A percentile compares a stretch with the other conserved stretches of the same genome.
These are phyloP conservation scores for Pluvianellus socialis DNA, from an alignment of 2,113 vertebrate species.

Conservation along the genomic window DNA sequence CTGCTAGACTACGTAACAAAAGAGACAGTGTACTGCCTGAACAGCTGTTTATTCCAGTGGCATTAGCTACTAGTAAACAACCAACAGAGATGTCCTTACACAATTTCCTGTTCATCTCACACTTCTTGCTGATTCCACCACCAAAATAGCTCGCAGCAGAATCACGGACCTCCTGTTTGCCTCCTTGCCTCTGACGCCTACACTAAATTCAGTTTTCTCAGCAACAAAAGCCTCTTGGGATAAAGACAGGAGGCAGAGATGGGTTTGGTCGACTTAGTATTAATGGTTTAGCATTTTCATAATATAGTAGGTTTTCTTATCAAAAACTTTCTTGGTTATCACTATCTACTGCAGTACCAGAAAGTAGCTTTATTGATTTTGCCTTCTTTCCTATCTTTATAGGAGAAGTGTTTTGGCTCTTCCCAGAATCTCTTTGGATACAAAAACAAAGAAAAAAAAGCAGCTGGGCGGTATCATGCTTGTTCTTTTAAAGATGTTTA, in stretches of 20 bases:
- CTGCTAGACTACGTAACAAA: slow-evolving; percentile 55
- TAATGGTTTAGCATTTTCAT: background rate
- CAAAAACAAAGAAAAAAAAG: background rate
- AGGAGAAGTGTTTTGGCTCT: background rate
- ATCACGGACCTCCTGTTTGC: background rate
- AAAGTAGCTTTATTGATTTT: background rate
- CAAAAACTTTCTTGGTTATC: background rate
- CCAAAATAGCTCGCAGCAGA: background rate
- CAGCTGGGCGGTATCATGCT: background rate
- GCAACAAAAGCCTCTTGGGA: background rate
- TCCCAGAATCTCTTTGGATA: background rate
- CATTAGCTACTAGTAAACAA: slow-evolving; percentile 20
- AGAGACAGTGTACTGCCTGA: slow-evolving; percentile 39
- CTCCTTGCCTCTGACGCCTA: background rate
- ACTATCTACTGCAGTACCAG: background rate
- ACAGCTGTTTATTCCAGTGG: slow-evolving; percentile 54
- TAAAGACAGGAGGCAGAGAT: background rate
- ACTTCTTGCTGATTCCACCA: background rate
- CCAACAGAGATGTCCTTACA: slow-evolving; percentile 31
- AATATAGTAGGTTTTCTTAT: background rate
- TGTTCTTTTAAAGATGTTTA: background rate
- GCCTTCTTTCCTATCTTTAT: background rate
- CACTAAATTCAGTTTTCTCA: background rate
- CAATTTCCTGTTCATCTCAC: background rate
- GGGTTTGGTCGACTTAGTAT: background rate